Conservation (phyloP, 2,888 invertebrate species). For the Anagyrus pseudococci region DNA sequence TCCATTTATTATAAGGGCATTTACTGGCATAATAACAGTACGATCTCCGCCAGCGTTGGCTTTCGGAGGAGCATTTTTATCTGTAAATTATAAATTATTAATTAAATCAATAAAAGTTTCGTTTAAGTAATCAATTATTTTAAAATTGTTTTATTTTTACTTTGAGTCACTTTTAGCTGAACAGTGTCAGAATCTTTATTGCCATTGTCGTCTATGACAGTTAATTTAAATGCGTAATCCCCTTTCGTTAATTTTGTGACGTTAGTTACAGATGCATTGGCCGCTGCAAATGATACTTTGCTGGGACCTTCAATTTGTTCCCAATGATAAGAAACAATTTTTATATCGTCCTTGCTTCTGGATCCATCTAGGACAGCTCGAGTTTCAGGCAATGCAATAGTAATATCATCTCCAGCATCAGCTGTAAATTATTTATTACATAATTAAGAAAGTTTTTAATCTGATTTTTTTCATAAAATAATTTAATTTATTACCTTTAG, state of each 20-base stretch:
- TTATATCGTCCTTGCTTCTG: conserved; percentile 82
- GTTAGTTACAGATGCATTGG: conserved; percentile 75
- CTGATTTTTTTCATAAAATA: neutral
- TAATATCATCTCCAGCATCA: conserved; percentile 65
- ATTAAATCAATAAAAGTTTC: conserved; percentile 17
- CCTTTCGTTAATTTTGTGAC: conserved; percentile 85
- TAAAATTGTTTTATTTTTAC: conserved; percentile 64
- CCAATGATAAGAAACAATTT: conserved; percentile 85
- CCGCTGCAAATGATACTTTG: conserved; percentile 60
- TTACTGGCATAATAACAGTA: conserved; percentile 76
- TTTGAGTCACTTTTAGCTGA: conserved; percentile 82
- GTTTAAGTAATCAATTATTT: conserved; percentile 10
- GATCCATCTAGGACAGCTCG: conserved; percentile 82
- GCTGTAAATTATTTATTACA: conserved; percentile 64
- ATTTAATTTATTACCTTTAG: conserved; percentile 65
- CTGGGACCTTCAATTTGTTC: conserved; percentile 74
- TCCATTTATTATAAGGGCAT: conserved; percentile 83
- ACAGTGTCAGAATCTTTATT: conserved; percentile 79
- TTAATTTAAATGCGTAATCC: conserved; percentile 79
- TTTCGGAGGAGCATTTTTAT: conserved; percentile 86
- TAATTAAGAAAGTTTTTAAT: conserved; percentile 23
- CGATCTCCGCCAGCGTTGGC: conserved; percentile 90
- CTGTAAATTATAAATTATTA: conserved; percentile 67
- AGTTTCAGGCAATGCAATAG: conserved; percentile 84
- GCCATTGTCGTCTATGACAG: conserved; percentile 84